Evolutionary conservation across 2,888 invertebrate species (phyloP).

Genomic region (Eulithis testata): DNA sequence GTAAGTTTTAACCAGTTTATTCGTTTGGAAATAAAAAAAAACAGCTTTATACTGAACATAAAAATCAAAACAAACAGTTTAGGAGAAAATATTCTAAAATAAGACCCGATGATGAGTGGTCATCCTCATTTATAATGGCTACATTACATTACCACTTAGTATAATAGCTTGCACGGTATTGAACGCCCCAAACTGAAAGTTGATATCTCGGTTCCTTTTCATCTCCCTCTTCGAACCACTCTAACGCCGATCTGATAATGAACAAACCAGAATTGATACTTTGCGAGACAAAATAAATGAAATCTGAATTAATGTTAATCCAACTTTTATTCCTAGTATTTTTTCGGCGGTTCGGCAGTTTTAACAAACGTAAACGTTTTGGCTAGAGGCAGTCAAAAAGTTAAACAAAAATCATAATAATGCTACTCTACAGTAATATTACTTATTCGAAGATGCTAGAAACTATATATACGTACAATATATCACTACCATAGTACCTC

Average conservation of each 20-base stretch:
- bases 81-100: no score
- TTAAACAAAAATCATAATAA: no score
- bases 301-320: conserved; percentile 2
- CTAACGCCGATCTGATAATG: conserved; percentile 20
- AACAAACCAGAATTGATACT: conserved; percentile 23
- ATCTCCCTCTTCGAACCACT: conserved; percentile 22
- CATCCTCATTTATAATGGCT: conserved; percentile 22
- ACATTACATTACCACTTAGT: conserved; percentile 26
- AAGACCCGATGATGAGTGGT: conserved; percentile 19
- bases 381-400: no score
- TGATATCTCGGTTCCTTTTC: conserved; percentile 24
- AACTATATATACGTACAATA: no score
- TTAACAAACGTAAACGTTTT: no score
- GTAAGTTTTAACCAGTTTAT: background rate
- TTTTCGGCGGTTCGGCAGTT: no score
- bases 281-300: conserved; percentile 14
- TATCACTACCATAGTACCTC: no score
- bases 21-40: background rate
- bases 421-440: no score
- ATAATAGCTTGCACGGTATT: conserved; percentile 25
- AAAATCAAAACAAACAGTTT: conserved; percentile 7
- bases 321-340: background rate
- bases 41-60: background rate
- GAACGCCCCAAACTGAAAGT: conserved; percentile 25
- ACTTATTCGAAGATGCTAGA: no score